Conservation (phyloP, 2,888 invertebrate genomes). For the Sesia bembeciformis region DNA sequence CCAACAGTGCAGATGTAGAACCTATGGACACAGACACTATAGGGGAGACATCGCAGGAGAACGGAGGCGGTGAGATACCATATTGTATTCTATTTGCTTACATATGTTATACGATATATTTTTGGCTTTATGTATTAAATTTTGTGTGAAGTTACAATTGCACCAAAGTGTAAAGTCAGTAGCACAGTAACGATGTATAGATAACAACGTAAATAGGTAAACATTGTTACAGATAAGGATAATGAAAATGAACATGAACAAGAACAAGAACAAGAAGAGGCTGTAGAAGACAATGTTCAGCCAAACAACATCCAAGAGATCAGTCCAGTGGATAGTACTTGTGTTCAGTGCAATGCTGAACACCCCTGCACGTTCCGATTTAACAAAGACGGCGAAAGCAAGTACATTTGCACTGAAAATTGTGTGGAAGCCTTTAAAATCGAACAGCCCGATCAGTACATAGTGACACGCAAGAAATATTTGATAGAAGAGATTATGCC, state of each 20-base stretch:
- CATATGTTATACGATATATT: too few relatives aligned
- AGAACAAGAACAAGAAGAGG: slow-evolving; percentile 42
- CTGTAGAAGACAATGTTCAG: slow-evolving; percentile 33
- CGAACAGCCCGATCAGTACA: slow-evolving; percentile 42
- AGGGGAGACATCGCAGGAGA: slow-evolving; percentile 38
- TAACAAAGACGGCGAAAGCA: slow-evolving; percentile 32
- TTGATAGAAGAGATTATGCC: slow-evolving; percentile 53
- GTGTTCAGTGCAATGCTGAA: slow-evolving; percentile 55
- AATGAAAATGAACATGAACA: slow-evolving; percentile 65
- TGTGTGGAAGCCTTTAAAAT: slow-evolving; percentile 63
- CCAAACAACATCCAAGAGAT: slow-evolving; percentile 56
- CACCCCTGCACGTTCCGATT: slow-evolving; percentile 44
- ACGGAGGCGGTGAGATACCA: slow-evolving; percentile 26
- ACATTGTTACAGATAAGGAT: slow-evolving; percentile 54
- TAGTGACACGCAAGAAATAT: slow-evolving; percentile 44
- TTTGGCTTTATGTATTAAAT: too few relatives aligned
- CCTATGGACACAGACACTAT: slow-evolving; percentile 22
- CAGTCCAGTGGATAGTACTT: slow-evolving; percentile 39
- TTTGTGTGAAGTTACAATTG: too few relatives aligned
- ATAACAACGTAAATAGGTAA: too few relatives aligned
- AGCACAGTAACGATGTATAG: too few relatives aligned
- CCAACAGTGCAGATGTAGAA: slow-evolving; percentile 18
- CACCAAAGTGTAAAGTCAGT: too few relatives aligned
- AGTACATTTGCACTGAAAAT: slow-evolving; percentile 58
- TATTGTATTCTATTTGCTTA: background rate